Evolutionary conservation across 1,140 invertebrate species (phyloP), one percentile per base, ranked within the genome.

Genomic region (Cyphomyrmex costatus): DNA sequence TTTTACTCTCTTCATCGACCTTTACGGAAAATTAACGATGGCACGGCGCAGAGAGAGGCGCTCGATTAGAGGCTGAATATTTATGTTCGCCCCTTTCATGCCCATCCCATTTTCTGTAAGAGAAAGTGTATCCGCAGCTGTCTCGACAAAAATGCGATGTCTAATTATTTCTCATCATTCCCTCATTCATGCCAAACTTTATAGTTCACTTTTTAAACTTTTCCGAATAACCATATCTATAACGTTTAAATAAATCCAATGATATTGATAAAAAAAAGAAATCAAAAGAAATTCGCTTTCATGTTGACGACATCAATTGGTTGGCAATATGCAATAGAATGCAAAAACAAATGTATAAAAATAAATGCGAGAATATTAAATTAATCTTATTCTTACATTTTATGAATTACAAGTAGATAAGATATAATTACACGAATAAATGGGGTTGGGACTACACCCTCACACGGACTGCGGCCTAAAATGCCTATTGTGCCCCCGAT

Each of bases 21-120:
- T 82, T 82, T 80, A 82, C 66, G 78, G 85, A 68, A 86, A 83
- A 86, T 86, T 86, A 86, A 86, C 78, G 78, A 73, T 10, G 77
- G 66, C 61, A 68, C 24, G 74, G 84, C 46, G 76, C 33, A 66
- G 42, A 71, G 58, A 66, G 56, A 83, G 71, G 68, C 24, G 51
- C 86, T 87, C 86, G 86, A 83, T 84, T 74, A 70, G 70, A 87
- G 61, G 27, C 86, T 85, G 86, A 87, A 87, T 87, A 87, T 87
- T 87, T 85, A 87, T 87, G 73, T 74, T 24, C 70, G 51, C 42
- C 46, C 21, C 24, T 27, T 70, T 86, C 36, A 60, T 49, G 36
- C 53, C 19, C 66, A 12, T 7, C 79, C 24, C 27, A 73, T 73
- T 83, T 73, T 83, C 58, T 74, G 53, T 49, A 82, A 68, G 36